Evolutionary conservation across 2,797 vertebrate species (phyloP).

Genomic region (Mallotus villosus): DNA sequence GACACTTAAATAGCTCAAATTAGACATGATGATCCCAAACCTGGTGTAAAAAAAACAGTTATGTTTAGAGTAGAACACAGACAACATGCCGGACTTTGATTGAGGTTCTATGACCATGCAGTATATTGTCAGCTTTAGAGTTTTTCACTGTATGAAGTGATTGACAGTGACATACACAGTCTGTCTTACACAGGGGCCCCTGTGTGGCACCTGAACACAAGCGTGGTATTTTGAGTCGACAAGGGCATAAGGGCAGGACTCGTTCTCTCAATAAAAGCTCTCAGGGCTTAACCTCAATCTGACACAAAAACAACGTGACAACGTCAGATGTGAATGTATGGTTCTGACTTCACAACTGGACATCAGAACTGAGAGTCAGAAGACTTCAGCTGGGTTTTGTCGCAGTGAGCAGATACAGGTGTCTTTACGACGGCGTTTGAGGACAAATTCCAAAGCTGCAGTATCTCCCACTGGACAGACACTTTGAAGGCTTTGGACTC

Average conservation of each 20-base stretch:
- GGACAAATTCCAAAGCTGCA: not conserved
- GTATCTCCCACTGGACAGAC: not conserved
- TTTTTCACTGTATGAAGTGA: too few relatives aligned
- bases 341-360: not conserved
- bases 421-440: not conserved
- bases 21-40: too few relatives aligned
- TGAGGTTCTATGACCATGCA: too few relatives aligned
- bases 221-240: constrained; percentile 46
- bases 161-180: too few relatives aligned
- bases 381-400: not conserved
- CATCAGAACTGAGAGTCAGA: not conserved
- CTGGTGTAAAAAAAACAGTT: too few relatives aligned
- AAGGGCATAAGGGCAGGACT: constrained; percentile 45
- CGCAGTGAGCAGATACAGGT: not conserved
- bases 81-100: too few relatives aligned
- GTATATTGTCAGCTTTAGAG: too few relatives aligned
- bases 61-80: too few relatives aligned
- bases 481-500: constrained; percentile 25
- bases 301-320: not conserved
- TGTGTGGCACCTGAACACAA: constrained; percentile 55
- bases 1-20: too few relatives aligned
- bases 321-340: constrained; percentile 28
- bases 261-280: constrained; percentile 12
- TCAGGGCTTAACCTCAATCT: not conserved
- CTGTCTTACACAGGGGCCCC: constrained; percentile 24